Evolutionary conservation across 1,140 invertebrate species (phyloP).

Genomic region (Plutomurus gul): DNA sequence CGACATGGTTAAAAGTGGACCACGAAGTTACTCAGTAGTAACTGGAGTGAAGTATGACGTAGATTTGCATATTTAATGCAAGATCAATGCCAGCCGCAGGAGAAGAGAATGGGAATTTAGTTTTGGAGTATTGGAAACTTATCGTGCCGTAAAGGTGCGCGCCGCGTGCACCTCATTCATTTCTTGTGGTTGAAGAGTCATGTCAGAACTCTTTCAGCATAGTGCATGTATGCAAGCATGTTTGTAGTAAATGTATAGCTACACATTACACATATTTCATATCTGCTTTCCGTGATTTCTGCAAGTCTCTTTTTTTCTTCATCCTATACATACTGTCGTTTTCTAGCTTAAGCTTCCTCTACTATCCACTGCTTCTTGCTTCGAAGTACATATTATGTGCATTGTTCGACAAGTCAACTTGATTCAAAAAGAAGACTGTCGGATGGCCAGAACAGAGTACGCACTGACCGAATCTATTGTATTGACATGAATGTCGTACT

Average conservation of each 20-base stretch:
- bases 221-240: background rate
- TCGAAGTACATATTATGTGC: background rate
- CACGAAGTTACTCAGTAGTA: background rate
- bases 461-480: background rate
- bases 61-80: slow-evolving; percentile 41
- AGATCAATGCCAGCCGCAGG: slow-evolving; percentile 37
- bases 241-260: no score
- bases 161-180: background rate
- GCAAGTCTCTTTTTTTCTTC: no score
- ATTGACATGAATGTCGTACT: background rate
- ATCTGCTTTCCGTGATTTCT: no score
- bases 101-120: background rate
- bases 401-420: background rate
- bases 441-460: background rate
- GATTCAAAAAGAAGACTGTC: background rate
- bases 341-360: background rate
- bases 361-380: background rate
- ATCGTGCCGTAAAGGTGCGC: background rate
- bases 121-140: slow-evolving; percentile 6
- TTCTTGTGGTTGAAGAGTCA: background rate
- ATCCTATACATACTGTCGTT: no score
- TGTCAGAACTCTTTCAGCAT: background rate
- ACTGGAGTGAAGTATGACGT: slow-evolving; percentile 29
- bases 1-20: background rate
- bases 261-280: no score